A percentile compares a stretch with the other conserved stretches of the same genome.
phyloP scores from a whole-genome alignment of 2,888 invertebrate genomes.

The Pseudococcus longispinus region DNA sequence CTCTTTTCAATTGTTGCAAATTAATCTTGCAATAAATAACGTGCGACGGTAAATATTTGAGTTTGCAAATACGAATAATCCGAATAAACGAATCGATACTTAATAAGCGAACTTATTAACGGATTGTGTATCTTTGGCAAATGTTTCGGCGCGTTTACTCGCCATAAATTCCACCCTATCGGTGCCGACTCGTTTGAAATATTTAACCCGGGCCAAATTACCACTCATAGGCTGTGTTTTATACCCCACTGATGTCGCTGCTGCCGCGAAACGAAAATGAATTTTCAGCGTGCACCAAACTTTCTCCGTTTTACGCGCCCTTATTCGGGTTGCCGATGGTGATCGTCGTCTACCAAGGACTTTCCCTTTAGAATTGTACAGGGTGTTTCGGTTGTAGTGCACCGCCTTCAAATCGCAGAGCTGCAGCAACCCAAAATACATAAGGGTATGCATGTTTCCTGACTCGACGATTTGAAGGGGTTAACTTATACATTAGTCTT shows the following conservation, averaged over 20 bases:
- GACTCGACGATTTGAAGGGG: no score
- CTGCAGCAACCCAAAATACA: no score
- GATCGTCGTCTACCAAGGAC: no score
- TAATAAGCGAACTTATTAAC: slow-evolving; percentile 34
- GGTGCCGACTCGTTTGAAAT: neutral
- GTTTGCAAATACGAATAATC: slow-evolving; percentile 14
- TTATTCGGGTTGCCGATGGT: neutral
- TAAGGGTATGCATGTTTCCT: no score
- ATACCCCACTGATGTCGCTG: no score
- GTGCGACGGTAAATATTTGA: slow-evolving; percentile 18
- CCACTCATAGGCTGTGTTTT: neutral
- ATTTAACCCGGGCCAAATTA: slow-evolving; percentile 12
- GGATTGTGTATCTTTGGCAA: slow-evolving; percentile 34
- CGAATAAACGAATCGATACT: slow-evolving; percentile 30
- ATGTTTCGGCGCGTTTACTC: neutral
- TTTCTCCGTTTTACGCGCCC: neutral
- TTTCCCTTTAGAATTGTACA: no score
- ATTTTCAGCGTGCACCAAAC: neutral
- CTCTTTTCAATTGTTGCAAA: slow-evolving; percentile 16
- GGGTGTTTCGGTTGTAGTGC: no score
- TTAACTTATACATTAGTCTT: no score
- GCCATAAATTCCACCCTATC: slow-evolving; percentile 6
- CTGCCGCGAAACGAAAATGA: neutral
- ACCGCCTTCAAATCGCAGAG: no score
- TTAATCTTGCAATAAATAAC: slow-evolving; percentile 28